Evolutionary conservation across 1,140 invertebrate species (phyloP).

Genomic region (Ostrea denselamellosa): DNA sequence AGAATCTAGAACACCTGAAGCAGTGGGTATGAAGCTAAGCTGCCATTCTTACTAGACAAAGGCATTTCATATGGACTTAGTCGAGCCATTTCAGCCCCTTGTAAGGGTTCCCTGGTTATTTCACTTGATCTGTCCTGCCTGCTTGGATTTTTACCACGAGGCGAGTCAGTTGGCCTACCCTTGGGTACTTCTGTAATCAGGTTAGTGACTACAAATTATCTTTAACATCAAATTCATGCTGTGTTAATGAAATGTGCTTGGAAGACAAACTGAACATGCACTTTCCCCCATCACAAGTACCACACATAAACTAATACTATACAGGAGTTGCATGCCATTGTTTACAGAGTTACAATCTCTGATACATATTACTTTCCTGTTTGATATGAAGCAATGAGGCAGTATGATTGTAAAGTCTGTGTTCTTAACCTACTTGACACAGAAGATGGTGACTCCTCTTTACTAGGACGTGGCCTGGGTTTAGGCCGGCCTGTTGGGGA

Average conservation of each 20-base stretch:
- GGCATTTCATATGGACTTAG: slow-evolving; percentile 9
- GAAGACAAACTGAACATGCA: slow-evolving; percentile 26
- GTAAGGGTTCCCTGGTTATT: slow-evolving; percentile 22
- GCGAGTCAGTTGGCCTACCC: slow-evolving; percentile 11
- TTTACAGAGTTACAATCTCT: neutral
- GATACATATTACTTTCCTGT: neutral
- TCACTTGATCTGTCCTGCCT: neutral
- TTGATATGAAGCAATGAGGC: neutral
- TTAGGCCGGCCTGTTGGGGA: neutral
- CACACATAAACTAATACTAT: neutral
- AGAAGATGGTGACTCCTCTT: neutral
- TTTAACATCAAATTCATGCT: neutral
- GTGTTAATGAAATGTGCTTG: neutral
- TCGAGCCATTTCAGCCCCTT: neutral
- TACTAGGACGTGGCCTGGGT: neutral
- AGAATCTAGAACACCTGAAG: neutral
- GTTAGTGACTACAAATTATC: neutral
- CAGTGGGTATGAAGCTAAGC: neutral
- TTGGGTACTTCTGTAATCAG: slow-evolving; percentile 21
- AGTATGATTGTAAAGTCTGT: neutral
- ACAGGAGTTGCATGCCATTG: slow-evolving; percentile 5
- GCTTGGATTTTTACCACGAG: slow-evolving; percentile 2
- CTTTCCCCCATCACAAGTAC: neutral
- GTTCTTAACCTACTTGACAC: slow-evolving; percentile 19
- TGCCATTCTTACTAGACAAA: slow-evolving; percentile 23